phyloP scores from a whole-genome alignment of 2,888 invertebrate genomes.

The Hypena proboscidalis region DNA sequence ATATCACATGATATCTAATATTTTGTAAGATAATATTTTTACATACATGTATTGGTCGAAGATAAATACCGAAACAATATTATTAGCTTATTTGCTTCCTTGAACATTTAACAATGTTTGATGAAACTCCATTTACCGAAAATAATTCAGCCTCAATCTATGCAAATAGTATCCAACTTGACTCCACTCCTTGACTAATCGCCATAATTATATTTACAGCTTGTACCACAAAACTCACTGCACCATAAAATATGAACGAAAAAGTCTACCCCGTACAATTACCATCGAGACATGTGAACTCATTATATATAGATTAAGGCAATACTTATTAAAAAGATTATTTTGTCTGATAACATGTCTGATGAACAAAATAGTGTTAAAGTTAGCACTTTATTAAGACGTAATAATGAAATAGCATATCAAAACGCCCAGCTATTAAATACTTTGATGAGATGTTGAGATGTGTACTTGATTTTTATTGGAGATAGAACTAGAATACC shows the following conservation, averaged over 20 bases:
- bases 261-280: conserved; percentile 74
- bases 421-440: conserved; percentile 2
- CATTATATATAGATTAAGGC: conserved; percentile 82
- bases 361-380: conserved; percentile 23
- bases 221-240: conserved; percentile 55
- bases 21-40: too few relatives aligned
- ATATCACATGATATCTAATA: too few relatives aligned
- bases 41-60: too few relatives aligned
- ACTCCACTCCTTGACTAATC: too few relatives aligned
- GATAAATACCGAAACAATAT: too few relatives aligned
- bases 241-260: conserved; percentile 79
- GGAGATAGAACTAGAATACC: not conserved
- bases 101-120: too few relatives aligned
- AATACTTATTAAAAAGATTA: conserved; percentile 71
- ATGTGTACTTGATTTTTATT: not conserved
- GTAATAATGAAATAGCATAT: conserved; percentile 21
- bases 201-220: too few relatives aligned
- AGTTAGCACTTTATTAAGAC: conserved; percentile 15
- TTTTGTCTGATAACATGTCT: conserved; percentile 59
- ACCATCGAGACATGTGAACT: conserved; percentile 79
- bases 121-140: too few relatives aligned
- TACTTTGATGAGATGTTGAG: conserved; percentile 6
- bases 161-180: too few relatives aligned
- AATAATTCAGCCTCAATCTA: too few relatives aligned
- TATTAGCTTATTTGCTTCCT: too few relatives aligned